Percentiles rank a stretch among this genome's conserved stretches.
Conservation (phyloP, 2,113 vertebrate genomes). For the Brachyhypopomus gauderio region DNA sequence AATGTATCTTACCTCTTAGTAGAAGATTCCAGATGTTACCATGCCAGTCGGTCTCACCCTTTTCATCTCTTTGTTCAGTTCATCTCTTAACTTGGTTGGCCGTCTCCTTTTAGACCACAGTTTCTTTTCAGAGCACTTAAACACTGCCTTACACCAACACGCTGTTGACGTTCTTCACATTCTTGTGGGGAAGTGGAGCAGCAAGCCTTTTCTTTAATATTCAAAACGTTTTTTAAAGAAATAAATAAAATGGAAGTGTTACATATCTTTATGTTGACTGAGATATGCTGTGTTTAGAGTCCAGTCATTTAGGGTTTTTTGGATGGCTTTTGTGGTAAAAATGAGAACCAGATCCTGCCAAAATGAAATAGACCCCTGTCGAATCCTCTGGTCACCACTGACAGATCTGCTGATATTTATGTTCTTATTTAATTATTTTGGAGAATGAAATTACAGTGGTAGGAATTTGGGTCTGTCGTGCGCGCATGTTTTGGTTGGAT, state of each 20-base stretch:
- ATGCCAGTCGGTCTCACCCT: background rate
- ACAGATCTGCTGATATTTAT: constrained; percentile 36
- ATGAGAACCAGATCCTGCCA: constrained; percentile 22
- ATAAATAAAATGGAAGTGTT: constrained; percentile 41
- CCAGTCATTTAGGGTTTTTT: constrained; percentile 36
- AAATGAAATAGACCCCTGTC: background rate
- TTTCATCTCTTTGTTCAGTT: background rate
- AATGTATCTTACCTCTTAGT: background rate
- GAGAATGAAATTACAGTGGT: constrained; percentile 49
- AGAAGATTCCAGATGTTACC: constrained; percentile 1
- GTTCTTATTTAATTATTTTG: constrained; percentile 43
- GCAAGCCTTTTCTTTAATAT: constrained; percentile 40
- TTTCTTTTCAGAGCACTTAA: constrained; percentile 1
- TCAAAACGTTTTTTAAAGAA: constrained; percentile 37
- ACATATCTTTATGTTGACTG: constrained; percentile 43
- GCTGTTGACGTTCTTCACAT: constrained; percentile 48
- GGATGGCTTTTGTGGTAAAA: constrained; percentile 40
- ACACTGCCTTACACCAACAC: constrained; percentile 17
- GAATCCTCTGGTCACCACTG: background rate
- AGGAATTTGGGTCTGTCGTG: constrained; percentile 39
- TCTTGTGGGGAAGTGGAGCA: constrained; percentile 34
- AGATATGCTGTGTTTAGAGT: constrained; percentile 45
- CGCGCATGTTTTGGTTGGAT: constrained; percentile 50
- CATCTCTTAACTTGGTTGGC: background rate
- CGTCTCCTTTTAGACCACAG: background rate